phyloP scores from a whole-genome alignment of 2,113 vertebrate genomes.

The Pelmatolapia mariae region DNA sequence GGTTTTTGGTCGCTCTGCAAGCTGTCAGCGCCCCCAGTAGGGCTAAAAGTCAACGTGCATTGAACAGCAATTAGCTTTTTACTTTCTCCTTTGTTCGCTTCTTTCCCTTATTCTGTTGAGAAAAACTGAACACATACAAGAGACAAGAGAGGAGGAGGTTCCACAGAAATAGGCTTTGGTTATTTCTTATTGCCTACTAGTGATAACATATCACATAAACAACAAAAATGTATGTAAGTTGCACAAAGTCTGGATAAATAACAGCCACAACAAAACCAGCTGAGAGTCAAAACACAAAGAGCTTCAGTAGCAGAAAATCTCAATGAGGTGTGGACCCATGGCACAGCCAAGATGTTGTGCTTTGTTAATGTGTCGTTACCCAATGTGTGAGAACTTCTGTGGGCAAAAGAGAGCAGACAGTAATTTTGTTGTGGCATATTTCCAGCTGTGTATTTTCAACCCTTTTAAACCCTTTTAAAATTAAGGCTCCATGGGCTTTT shows the following conservation, averaged over 20 bases:
- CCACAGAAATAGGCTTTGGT: not conserved
- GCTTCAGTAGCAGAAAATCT: not conserved
- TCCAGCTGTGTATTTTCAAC: not conserved
- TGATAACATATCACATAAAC: not conserved
- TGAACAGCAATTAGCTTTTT: not conserved
- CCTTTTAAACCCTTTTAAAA: rapidly evolving
- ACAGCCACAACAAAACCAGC: not conserved
- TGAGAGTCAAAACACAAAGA: not conserved
- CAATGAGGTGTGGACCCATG: not conserved
- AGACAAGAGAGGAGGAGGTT: not conserved
- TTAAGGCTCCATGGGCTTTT: not conserved
- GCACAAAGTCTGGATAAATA: not conserved
- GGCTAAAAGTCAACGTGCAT: not conserved
- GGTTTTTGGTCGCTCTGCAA: not conserved
- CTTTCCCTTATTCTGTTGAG: not conserved
- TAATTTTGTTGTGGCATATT: not conserved
- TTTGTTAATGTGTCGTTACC: not conserved
- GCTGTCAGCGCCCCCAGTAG: constrained; percentile 48
- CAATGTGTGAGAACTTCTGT: not conserved
- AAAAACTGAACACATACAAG: not conserved
- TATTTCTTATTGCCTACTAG: not conserved
- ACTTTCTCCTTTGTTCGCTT: not conserved
- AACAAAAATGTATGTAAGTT: not conserved
- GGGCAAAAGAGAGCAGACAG: not conserved
- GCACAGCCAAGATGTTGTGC: not conserved